Percentiles rank a stretch among this genome's conserved stretches.
Conservation (phyloP, 2,797 vertebrate genomes). For the Ceryle rudis region DNA sequence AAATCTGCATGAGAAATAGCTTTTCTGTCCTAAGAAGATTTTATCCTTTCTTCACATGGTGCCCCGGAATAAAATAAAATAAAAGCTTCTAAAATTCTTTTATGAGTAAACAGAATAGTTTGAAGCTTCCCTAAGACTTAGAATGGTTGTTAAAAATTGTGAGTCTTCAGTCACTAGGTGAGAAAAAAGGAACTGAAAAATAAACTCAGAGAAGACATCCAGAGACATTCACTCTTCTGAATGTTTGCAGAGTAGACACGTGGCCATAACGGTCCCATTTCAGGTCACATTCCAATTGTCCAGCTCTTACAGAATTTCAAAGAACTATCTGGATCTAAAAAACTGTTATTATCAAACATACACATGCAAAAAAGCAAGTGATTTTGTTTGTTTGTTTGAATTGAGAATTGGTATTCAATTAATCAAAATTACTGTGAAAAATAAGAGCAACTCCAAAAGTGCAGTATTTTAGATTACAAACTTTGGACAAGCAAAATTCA, state of each 20-base stretch:
- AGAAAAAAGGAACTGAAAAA: background rate
- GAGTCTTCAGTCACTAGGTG: background rate
- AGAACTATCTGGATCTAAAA: background rate
- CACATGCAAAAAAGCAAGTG: background rate
- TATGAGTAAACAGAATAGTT: background rate
- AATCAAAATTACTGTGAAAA: background rate
- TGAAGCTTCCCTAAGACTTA: background rate
- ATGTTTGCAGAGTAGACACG: background rate
- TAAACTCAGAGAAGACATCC: background rate
- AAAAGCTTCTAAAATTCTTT: background rate
- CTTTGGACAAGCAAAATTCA: background rate
- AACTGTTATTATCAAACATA: background rate
- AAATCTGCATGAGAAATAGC: background rate
- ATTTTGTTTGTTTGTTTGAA: background rate
- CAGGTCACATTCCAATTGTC: background rate
- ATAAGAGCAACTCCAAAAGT: background rate
- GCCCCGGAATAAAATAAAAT: background rate
- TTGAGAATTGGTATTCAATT: background rate
- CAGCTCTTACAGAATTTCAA: background rate
- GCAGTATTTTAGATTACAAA: background rate
- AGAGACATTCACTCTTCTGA: background rate
- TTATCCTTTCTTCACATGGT: background rate
- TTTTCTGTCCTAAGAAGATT: background rate
- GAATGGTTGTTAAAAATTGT: background rate
- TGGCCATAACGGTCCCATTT: background rate